Conservation (phyloP, 2,888 invertebrate species). For the Ophion ventricosus region DNA sequence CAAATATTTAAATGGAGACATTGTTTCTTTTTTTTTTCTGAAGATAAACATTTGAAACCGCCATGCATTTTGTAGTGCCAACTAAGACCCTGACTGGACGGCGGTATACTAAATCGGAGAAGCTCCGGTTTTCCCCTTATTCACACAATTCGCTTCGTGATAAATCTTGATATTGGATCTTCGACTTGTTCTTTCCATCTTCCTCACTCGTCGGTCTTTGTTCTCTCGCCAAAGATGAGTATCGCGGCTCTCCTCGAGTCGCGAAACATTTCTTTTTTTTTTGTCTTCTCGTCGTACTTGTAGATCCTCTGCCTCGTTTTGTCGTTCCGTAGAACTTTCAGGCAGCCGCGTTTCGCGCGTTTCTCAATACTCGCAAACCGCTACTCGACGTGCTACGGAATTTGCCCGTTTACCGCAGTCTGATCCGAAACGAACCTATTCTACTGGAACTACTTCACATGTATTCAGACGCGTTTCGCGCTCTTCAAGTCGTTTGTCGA, state of each 20-base stretch:
- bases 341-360: neutral
- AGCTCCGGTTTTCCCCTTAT: neutral
- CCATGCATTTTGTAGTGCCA: too few species aligned
- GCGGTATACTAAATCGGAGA: too few species aligned
- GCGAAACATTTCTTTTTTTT: neutral
- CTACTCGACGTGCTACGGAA: conserved; percentile 12
- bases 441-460: conserved; percentile 49
- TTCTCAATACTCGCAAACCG: conserved; percentile 24
- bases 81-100: too few species aligned
- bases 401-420: conserved; percentile 34
- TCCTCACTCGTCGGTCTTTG: neutral
- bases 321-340: neutral
- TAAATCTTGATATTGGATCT: conserved; percentile 1
- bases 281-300: neutral
- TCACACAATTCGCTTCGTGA: neutral
- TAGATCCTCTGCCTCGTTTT: neutral
- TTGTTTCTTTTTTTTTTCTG: too few species aligned
- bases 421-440: conserved; percentile 62
- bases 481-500: conserved; percentile 11
- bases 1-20: too few species aligned
- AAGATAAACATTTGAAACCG: too few species aligned
- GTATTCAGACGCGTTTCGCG: conserved; percentile 22
- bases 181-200: neutral
- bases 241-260: neutral
- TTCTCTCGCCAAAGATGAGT: neutral